A percentile compares a stretch with the other conserved stretches of the same genome.
phyloP scores from a whole-genome alignment of 2,797 vertebrate species.

The Hephaestus fuliginosus region DNA sequence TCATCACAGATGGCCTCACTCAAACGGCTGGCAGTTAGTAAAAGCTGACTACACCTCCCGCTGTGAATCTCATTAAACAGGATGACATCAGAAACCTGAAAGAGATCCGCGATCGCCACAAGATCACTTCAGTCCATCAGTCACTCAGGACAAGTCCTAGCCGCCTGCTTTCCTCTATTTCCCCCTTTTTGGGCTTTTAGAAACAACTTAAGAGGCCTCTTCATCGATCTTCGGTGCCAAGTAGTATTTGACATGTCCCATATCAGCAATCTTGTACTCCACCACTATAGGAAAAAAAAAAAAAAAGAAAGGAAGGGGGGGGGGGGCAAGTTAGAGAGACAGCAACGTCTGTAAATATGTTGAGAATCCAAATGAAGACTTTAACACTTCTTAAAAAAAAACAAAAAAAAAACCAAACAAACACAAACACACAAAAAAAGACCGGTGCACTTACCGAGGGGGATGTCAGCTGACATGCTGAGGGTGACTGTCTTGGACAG shows the following conservation, averaged over 20 bases:
- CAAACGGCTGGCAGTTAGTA: slow-evolving; percentile 3
- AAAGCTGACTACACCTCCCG: slow-evolving; percentile 14
- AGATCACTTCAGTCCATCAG: slow-evolving; percentile 22
- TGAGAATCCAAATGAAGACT: not conserved
- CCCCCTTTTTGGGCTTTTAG: slow-evolving; percentile 13
- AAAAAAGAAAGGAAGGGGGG: no score
- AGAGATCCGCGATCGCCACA: not conserved
- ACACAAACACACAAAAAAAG: not conserved
- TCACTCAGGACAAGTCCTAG: slow-evolving; percentile 46
- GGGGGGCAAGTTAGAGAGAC: not conserved
- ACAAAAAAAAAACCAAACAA: no score
- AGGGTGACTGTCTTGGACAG: slow-evolving; percentile 96
- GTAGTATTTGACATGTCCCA: slow-evolving; percentile 97
- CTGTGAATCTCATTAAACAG: slow-evolving; percentile 21
- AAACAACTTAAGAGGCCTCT: slow-evolving; percentile 83
- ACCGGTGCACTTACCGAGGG: slow-evolving; percentile 88
- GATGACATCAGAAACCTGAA: slow-evolving; percentile 27
- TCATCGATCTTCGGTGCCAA: slow-evolving; percentile 97
- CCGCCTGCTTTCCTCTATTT: slow-evolving; percentile 35
- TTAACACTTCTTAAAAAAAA: fast-evolving
- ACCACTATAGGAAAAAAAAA: slow-evolving; percentile 85
- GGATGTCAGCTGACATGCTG: slow-evolving; percentile 98
- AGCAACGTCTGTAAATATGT: not conserved
- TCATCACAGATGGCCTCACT: slow-evolving; percentile 19
- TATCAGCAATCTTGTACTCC: slow-evolving; percentile 97